A percentile compares a stretch with the other conserved stretches of the same genome.
Conservation (phyloP, 2,113 vertebrate genomes). For the Coregonus clupeaformis region DNA sequence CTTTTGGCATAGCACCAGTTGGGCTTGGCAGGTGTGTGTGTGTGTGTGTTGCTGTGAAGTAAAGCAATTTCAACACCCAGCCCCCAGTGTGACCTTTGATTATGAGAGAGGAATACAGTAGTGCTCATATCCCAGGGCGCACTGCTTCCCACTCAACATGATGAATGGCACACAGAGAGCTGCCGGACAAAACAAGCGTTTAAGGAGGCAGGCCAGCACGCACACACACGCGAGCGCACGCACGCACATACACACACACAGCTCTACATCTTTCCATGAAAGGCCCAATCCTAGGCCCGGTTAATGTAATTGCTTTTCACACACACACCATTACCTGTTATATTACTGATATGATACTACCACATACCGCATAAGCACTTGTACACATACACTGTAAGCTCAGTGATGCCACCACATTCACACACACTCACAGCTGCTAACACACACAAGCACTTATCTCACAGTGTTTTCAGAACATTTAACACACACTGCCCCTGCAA, state of each 20-base stretch:
- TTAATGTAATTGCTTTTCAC: constrained; percentile 75
- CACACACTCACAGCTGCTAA: not conserved
- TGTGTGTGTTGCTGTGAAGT: constrained; percentile 54
- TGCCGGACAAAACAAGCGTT: constrained; percentile 66
- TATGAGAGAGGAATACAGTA: constrained; percentile 64
- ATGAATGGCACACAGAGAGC: constrained; percentile 69
- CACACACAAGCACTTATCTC: constrained; percentile 49
- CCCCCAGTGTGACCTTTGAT: constrained; percentile 72
- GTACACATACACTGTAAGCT: constrained; percentile 15
- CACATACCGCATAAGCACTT: constrained; percentile 4
- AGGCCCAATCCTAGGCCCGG: constrained; percentile 5
- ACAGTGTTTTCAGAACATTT: constrained; percentile 57
- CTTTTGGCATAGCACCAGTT: constrained; percentile 24
- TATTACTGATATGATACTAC: constrained; percentile 12
- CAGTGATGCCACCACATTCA: constrained; percentile 37
- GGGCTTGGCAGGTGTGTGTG: not conserved
- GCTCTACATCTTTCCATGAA: not conserved
- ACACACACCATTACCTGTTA: too few species aligned
- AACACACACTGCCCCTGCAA: constrained; percentile 52
- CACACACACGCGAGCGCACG: constrained; percentile 1
- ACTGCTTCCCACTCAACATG: constrained; percentile 61
- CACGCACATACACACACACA: too few species aligned
- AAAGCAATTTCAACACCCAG: constrained; percentile 71
- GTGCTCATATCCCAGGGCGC: constrained; percentile 65
- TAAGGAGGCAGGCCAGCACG: constrained; percentile 49